Evolutionary conservation across 2,113 vertebrate species (phyloP), one percentile per base, ranked within the genome.

Genomic region (Piprites chloris): DNA sequence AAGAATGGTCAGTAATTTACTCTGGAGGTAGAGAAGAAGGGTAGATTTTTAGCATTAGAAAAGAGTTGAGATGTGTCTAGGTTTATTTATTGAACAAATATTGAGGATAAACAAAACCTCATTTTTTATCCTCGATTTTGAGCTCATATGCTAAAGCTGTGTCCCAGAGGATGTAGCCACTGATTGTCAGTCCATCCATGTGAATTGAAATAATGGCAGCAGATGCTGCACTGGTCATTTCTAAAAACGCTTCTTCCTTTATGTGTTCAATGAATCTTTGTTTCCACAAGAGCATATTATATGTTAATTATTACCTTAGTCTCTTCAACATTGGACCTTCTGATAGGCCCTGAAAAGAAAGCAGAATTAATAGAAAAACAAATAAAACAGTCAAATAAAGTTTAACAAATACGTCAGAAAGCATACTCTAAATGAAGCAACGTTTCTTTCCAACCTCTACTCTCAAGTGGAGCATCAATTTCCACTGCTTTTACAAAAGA

Each of bases 361-460:
- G 13, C 3, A 78, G 49, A 71, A 67, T 66, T 9, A 78, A 24
- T 2, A 58, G 32, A 42, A 58, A 81, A 71, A 49, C 26, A 85
- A 74, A n/a, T 44, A 55, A 39, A 23, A 9, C 3, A 5, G 10
- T 52, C 37, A 90, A 84, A 55, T 53, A 27, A 6, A 46, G 8
- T 69, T 87, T 47, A 56, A 81, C 10, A 56, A 69, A 39, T 47
- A 18, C 11, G 17, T 59, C 17, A 66, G 44, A 86, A 89, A 83
- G 37, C 12, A 11, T 9, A 8, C 6, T 63, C 2, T 72, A 77
- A 80, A 72, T 14, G 6, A 56, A 75, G 17, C 6, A 78, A 6
- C 1, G 0, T 73, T 73, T 56, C 1, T 27, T 84, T 58, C 19
- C 8, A 27, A 7, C 1, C 4, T 13, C 4, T 37, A 12, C 2